Evolutionary conservation across 2,888 invertebrate genomes (phyloP), one percentile per base, ranked within the genome.

Genomic region (Pyrgus malvae): DNA sequence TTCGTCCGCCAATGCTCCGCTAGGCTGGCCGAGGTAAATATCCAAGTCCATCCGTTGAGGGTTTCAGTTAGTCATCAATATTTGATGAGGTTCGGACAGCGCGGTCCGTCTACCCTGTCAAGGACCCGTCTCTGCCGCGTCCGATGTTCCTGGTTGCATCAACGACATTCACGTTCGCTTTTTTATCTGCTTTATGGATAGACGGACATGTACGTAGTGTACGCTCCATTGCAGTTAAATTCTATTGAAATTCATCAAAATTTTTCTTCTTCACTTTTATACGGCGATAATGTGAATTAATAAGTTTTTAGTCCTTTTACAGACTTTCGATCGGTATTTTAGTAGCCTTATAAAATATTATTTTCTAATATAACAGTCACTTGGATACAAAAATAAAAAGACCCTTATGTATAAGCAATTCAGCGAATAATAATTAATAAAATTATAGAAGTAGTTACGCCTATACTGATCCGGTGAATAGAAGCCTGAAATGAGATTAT

Each of bases 41-140:
- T 49, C 40, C 48, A 41, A 49, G 49, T 49, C 31, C 49, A 49
- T 41, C 41, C 50, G 64, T 68, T 65, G 69, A 76, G 69, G 83
- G 80, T 83, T 80, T 84, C 76, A 81, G 75, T 70, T 70, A 64
- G 56, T 58, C 72, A 72, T 88, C 80, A 87, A 88, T 88, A 84
- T 85, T 88, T 83, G 82, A 89, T 87, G 83, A 80, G 80, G 68
- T 73, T 80, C 81, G 83, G 83, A 81, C 85, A 7, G 19, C 14
- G 50, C 33, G 37, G 44, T 38, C 45, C 29, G 45, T 45, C 53
- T 38, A 38, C 21, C 25, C 53, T 53, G 53, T 53, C 53, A 53
- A 5, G 19, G 12, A 25, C 37, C 31, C 9, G 11, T 7, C 16
- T 45, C 40, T 11, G n/a, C 29, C 51, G 21, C 44, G 31, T 37